Evolutionary conservation across 2,888 invertebrate genomes (phyloP).

Genomic region (Nineta flava): DNA sequence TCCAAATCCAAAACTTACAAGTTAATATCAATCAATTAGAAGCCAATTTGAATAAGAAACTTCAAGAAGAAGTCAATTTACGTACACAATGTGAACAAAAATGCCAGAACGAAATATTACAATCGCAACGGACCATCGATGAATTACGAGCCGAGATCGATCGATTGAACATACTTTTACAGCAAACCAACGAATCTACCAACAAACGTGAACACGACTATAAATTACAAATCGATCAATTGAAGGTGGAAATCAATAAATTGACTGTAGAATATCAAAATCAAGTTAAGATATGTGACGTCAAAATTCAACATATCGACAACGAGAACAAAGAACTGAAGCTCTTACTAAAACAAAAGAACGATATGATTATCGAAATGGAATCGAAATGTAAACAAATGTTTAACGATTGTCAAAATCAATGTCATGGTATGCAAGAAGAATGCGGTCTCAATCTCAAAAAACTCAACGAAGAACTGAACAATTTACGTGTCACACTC

Average conservation of each 20-base stretch:
- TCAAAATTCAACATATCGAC: too few relatives aligned
- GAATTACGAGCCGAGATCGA: conserved; percentile 30
- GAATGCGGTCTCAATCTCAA: background rate
- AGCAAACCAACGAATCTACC: too few relatives aligned
- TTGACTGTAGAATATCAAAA: conserved; percentile 33
- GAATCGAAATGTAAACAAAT: conserved; percentile 1
- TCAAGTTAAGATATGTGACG: conserved; percentile 18
- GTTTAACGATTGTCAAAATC: background rate
- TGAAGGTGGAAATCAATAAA: conserved; percentile 33
- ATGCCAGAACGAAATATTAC: conserved; percentile 28
- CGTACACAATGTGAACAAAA: conserved; percentile 29
- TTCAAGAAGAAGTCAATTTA: conserved; percentile 25
- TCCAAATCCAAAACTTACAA: background rate
- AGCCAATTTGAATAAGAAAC: background rate
- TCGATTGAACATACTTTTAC: conserved; percentile 29
- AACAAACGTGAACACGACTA: conserved; percentile 31
- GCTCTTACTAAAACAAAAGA: conserved; percentile 14
- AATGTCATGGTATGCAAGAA: background rate
- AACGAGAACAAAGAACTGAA: background rate
- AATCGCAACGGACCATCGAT: conserved; percentile 25
- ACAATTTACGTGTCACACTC: background rate
- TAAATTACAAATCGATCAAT: conserved; percentile 33
- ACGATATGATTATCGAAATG: conserved; percentile 10
- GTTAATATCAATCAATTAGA: background rate
- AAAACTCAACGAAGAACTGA: background rate